A percentile compares a stretch with the other conserved stretches of the same genome.
Evolutionary conservation across 2,888 invertebrate genomes (phyloP).

Genomic region (Trachelus tabidus): DNA sequence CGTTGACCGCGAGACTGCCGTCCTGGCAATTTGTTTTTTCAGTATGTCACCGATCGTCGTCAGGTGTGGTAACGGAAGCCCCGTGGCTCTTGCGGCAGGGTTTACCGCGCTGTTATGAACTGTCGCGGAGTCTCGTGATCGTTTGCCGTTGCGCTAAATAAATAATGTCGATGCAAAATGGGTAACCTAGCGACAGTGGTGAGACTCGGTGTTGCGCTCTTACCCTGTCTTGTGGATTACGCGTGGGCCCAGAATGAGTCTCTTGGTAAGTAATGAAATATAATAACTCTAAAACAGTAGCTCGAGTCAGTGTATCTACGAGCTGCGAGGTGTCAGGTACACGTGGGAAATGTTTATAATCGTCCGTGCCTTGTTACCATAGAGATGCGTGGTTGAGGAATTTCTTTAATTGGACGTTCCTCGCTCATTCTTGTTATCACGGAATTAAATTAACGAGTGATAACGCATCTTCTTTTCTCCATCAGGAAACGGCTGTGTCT

Average conservation of each 20-base stretch:
- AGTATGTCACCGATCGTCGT: constrained; percentile 44
- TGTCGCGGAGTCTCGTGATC: constrained; percentile 30
- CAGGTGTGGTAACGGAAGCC: constrained; percentile 21
- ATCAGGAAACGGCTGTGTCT: neutral
- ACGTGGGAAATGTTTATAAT: constrained; percentile 26
- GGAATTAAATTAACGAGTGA: neutral
- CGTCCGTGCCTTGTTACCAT: neutral
- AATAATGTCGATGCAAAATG: constrained; percentile 56
- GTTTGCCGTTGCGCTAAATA: constrained; percentile 21
- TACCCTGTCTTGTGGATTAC: constrained; percentile 59
- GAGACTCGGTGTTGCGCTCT: constrained; percentile 54
- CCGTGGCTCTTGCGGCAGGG: constrained; percentile 7
- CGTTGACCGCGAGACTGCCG: neutral
- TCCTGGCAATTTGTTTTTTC: constrained; percentile 16
- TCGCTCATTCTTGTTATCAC: neutral
- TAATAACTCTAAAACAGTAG: neutral
- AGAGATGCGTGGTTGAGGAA: neutral
- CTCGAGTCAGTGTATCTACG: neutral
- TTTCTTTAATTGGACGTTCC: neutral
- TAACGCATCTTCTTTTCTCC: neutral
- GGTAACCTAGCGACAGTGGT: constrained; percentile 58
- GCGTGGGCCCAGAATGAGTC: constrained; percentile 46
- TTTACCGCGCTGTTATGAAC: constrained; percentile 15
- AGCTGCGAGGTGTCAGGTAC: constrained; percentile 20
- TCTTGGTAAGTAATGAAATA: constrained; percentile 35